Percentiles rank a stretch among this genome's conserved stretches.
Evolutionary conservation across 2,113 vertebrate genomes (phyloP).

Genomic region (Tringa solitaria): DNA sequence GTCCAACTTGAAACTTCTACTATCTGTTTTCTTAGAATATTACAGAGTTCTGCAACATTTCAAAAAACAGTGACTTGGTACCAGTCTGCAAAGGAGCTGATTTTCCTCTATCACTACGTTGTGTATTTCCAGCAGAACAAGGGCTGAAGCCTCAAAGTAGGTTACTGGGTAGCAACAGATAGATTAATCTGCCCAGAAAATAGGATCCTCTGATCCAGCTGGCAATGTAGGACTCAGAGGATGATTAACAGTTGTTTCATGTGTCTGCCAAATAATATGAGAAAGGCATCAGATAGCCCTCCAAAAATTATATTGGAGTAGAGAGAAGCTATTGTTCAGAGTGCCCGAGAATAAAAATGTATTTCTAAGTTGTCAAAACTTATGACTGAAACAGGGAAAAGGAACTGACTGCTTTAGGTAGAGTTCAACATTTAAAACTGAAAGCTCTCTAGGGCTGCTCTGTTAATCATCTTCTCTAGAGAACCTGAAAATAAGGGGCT

Average conservation of each 20-base stretch:
- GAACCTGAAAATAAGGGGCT: constrained; percentile 27
- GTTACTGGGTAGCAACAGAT: not conserved
- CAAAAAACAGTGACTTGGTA: not conserved
- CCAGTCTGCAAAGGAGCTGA: not conserved
- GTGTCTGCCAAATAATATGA: not conserved
- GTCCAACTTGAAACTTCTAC: not conserved
- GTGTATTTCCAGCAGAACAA: not conserved
- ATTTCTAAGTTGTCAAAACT: constrained; percentile 18
- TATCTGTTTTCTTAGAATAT: not conserved
- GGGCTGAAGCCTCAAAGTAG: not conserved
- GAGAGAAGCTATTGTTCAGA: not conserved
- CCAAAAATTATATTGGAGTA: not conserved
- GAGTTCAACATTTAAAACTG: constrained; percentile 39
- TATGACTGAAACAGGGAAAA: not conserved
- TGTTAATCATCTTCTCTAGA: constrained; percentile 26
- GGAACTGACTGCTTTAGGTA: not conserved
- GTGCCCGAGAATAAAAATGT: not conserved
- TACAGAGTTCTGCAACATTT: not conserved
- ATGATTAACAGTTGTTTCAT: not conserved
- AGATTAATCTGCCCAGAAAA: not conserved
- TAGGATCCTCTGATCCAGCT: not conserved
- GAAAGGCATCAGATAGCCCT: not conserved
- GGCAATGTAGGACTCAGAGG: not conserved
- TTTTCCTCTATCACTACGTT: not conserved
- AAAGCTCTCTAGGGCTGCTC: not conserved